Evolutionary conservation across 1,140 invertebrate species (phyloP).

Genomic region (Chlorops oryzae): DNA sequence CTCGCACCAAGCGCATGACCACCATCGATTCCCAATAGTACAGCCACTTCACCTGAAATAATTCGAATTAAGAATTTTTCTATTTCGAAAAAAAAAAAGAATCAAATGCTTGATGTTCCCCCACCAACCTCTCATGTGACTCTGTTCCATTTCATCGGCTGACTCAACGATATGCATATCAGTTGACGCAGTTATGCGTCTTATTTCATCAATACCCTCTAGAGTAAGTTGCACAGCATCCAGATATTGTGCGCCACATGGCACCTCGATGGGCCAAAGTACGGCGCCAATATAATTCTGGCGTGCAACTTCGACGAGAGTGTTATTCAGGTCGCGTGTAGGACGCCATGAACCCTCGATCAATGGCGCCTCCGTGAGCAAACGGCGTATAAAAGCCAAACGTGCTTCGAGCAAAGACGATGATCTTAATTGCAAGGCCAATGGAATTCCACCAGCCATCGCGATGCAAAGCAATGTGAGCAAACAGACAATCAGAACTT

Average conservation of each 20-base stretch:
- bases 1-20: slow-evolving; percentile 69
- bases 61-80: too few species aligned
- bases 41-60: slow-evolving; percentile 63
- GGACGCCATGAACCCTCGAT: slow-evolving; percentile 52
- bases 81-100: too few species aligned
- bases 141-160: slow-evolving; percentile 54
- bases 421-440: slow-evolving; percentile 54
- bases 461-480: slow-evolving; percentile 37
- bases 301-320: slow-evolving; percentile 29
- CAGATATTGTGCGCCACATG: slow-evolving; percentile 56
- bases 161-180: slow-evolving; percentile 44
- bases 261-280: slow-evolving; percentile 61
- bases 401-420: slow-evolving; percentile 55
- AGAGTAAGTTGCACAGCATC: slow-evolving; percentile 60
- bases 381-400: slow-evolving; percentile 53
- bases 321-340: slow-evolving; percentile 25
- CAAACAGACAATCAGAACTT: slow-evolving; percentile 32
- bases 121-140: slow-evolving; percentile 54
- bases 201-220: slow-evolving; percentile 58
- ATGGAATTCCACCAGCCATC: slow-evolving; percentile 50
- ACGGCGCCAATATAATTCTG: slow-evolving; percentile 49
- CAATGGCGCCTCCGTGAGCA: slow-evolving; percentile 53
- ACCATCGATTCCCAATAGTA: slow-evolving; percentile 65
- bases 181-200: slow-evolving; percentile 53
- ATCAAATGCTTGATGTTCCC: too few species aligned